A percentile compares a stretch with the other conserved stretches of the same genome.
Conservation (phyloP, 2,888 invertebrate genomes). For the Netelia virgata region DNA sequence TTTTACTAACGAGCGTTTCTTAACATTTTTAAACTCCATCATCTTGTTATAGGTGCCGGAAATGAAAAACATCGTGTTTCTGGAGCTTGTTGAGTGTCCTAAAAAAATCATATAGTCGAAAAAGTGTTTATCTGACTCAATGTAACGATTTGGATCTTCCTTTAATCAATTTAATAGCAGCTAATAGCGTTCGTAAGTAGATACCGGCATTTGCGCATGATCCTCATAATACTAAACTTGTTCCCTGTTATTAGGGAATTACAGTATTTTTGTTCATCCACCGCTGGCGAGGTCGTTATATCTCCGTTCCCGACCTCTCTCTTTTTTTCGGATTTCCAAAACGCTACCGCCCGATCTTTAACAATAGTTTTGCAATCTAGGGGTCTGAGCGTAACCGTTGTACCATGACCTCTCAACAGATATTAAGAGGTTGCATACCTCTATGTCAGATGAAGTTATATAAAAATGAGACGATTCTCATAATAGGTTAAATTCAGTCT, state of each 20-base stretch:
- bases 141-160: conserved; percentile 6
- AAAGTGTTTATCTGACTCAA: neutral
- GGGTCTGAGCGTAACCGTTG: neutral
- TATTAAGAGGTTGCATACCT: no score
- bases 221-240: conserved; percentile 72
- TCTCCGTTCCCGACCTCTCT: conserved; percentile 20
- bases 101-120: no score
- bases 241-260: conserved; percentile 74
- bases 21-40: no score
- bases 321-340: neutral
- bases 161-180: conserved; percentile 7
- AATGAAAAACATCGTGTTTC: no score
- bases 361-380: conserved; percentile 9
- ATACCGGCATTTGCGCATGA: conserved; percentile 27
- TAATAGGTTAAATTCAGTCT: no score
- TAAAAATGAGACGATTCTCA: no score
- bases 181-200: conserved; percentile 27
- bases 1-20: no score
- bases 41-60: no score
- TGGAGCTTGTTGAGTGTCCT: no score
- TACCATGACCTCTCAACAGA: no score
- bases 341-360: conserved; percentile 6
- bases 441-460: no score
- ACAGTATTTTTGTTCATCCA: conserved; percentile 50
- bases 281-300: neutral